A percentile compares a stretch with the other conserved stretches of the same genome.
phyloP scores from a whole-genome alignment of 2,797 vertebrate species.

The Ateles fusciceps region DNA sequence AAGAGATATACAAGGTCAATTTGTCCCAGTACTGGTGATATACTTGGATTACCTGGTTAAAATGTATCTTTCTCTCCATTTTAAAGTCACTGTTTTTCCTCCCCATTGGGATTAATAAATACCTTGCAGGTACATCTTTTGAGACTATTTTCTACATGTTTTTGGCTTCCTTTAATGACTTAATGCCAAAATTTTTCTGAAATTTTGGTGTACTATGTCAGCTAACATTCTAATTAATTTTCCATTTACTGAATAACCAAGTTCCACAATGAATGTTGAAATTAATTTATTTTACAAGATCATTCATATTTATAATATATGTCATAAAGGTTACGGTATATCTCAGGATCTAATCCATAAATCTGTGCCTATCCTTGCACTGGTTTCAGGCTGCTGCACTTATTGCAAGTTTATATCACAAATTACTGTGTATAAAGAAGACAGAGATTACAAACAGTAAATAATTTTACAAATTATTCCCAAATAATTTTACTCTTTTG shows the following conservation, averaged over 20 bases:
- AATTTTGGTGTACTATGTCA: background rate
- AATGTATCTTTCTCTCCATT: background rate
- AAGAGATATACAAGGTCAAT: background rate
- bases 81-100: background rate
- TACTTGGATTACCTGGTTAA: background rate
- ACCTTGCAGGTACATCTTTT: background rate
- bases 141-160: background rate
- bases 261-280: background rate
- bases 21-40: background rate
- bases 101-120: background rate
- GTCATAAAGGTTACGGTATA: background rate
- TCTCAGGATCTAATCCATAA: background rate
- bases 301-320: background rate
- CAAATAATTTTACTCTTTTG: background rate
- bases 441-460: background rate
- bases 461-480: constrained; percentile 6
- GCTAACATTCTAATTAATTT: background rate
- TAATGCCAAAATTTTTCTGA: background rate
- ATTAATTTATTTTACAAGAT: background rate
- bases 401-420: background rate
- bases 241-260: background rate
- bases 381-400: background rate
- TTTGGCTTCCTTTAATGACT: background rate
- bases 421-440: background rate
- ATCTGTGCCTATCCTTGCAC: background rate